Percentiles rank a stretch among this genome's conserved stretches.
These are phyloP conservation scores for Salarias fasciatus DNA, from an alignment of 2,797 vertebrate species.

Conservation along the genomic window DNA sequence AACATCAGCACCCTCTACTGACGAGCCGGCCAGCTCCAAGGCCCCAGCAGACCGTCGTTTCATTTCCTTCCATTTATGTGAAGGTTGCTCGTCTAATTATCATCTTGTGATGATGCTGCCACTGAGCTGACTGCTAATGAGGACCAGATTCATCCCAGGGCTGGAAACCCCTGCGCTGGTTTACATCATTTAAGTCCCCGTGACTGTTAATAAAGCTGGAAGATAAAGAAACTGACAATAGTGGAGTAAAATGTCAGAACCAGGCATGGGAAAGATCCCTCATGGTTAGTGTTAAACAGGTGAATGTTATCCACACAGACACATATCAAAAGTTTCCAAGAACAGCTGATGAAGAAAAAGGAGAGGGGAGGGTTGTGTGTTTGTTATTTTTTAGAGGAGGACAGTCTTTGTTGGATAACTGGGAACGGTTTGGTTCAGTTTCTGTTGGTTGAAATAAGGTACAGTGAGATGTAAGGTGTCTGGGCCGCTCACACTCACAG, in stretches of 20 bases:
- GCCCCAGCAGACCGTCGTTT: conserved; percentile 52
- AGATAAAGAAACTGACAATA: conserved; percentile 28
- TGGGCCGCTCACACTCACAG: no score
- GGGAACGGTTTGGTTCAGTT: background rate
- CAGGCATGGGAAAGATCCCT: conserved; percentile 12
- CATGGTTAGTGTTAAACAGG: conserved; percentile 7
- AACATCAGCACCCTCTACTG: conserved; percentile 95
- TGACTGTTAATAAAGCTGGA: conserved; percentile 25
- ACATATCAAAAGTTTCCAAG: conserved; percentile 9
- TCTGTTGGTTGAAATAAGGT: conserved; percentile 6
- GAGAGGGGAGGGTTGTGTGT: background rate
- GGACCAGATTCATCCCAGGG: conserved; percentile 44
- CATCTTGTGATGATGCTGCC: conserved; percentile 52
- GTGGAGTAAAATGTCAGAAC: conserved; percentile 3
- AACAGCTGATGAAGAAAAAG: background rate
- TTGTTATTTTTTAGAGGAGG: background rate
- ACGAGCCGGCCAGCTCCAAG: conserved; percentile 64
- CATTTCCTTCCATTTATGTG: conserved; percentile 55
- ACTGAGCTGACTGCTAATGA: conserved; percentile 52
- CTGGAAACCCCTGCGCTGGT: conserved; percentile 13
- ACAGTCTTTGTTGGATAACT: background rate
- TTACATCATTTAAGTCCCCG: conserved; percentile 35
- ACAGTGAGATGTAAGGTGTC: no score
- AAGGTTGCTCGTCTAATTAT: conserved; percentile 62
- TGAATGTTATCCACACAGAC: conserved; percentile 10